Conservation (phyloP, 2,113 vertebrate species). For the Lophotis ruficrista region DNA sequence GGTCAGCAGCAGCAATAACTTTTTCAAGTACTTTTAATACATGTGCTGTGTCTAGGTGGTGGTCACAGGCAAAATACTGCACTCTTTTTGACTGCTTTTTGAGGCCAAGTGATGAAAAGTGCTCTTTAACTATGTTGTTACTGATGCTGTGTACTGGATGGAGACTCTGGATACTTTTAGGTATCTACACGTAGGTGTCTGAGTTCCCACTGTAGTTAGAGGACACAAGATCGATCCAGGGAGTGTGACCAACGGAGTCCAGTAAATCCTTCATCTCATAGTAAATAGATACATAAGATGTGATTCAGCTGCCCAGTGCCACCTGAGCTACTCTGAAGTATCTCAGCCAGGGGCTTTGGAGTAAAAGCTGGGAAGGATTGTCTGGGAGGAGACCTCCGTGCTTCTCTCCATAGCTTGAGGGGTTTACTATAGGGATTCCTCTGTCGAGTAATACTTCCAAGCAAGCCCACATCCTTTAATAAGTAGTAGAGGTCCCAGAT, state of each 20-base stretch:
- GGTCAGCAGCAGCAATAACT: not conserved
- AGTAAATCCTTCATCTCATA: not conserved
- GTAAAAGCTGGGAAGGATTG: not conserved
- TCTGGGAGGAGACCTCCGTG: not conserved
- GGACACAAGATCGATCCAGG: not conserved
- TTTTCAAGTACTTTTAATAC: not conserved
- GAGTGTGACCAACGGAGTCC: not conserved
- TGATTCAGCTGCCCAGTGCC: not conserved
- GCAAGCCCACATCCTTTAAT: not conserved
- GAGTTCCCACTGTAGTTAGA: not conserved
- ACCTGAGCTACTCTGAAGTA: not conserved
- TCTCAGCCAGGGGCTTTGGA: not conserved
- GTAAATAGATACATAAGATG: fast-evolving
- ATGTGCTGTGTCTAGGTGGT: not conserved
- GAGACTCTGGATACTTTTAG: not conserved
- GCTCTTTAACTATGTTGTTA: not conserved
- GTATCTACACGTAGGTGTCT: not conserved
- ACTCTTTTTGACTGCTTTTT: not conserved
- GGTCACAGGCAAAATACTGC: not conserved
- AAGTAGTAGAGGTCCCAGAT: not conserved
- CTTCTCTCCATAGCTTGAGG: not conserved
- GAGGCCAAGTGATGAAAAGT: not conserved
- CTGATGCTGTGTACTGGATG: not conserved
- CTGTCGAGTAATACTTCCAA: not conserved
- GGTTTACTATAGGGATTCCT: not conserved